Evolutionary conservation across 2,113 vertebrate species (phyloP), one percentile per base, ranked within the genome.

Genomic region (Orycteropus afer): DNA sequence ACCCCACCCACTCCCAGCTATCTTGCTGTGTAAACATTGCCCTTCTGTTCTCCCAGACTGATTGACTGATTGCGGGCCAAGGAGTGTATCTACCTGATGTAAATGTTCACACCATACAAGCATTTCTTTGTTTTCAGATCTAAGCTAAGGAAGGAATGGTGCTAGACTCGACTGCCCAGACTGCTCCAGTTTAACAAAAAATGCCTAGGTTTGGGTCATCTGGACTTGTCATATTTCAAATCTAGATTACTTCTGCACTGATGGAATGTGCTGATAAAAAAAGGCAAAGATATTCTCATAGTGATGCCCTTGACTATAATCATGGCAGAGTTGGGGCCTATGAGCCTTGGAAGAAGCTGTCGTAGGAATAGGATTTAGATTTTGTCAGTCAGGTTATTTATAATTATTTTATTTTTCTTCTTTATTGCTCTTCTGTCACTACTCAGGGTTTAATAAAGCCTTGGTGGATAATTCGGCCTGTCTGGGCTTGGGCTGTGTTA

Each of bases 321-420:
- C 57, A 81, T 0, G 2, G 32, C 45, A 69, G 20, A 34, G 25
- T n/a, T 47, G 57, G 10, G 51, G n/a, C 37, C 59, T 27, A 10
- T 5, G 37, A 53, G 40, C 6, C 91, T 32, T 27, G 23, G 63
- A 47, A 90, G 67, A 69, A 79, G 40, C 47, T 47, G 7, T 20
- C 9, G 34, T 53, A 32, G 55, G 80, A 47, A 23, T 67, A 59
- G 42, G 80, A 78, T 29, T 81, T 25, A 57, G 73, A 71, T 45
- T 84, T 47, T 51, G 27, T 77, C 47, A 61, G 18, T 82, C 40
- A 47, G 37, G 78, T 6, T 77, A 91, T 59, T 69, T 80, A 55
- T 49, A 45, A 49, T 53, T 78, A 47, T 40, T 83, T 83, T 63
- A 45, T 90, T 88, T 87, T 86, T 92, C 87, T 85, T 73, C 14